These are phyloP conservation scores for Ammodytes marinus DNA, from an alignment of 2,113 vertebrate species.

Conservation along the genomic window DNA sequence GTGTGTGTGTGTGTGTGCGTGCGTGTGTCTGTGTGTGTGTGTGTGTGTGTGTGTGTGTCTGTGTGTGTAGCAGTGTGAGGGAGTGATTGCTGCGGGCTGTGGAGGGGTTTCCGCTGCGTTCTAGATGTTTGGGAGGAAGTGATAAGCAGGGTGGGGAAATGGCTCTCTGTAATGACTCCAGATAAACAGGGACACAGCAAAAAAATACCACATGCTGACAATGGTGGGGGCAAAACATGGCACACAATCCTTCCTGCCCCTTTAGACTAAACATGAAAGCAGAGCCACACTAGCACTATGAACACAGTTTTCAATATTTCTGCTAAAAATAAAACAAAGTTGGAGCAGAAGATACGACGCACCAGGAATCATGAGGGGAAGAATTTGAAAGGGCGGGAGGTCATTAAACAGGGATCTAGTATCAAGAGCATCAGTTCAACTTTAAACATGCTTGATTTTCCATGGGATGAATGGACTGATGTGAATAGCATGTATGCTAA, in stretches of 20 bases:
- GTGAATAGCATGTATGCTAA: too few relatives aligned
- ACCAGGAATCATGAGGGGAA: background rate
- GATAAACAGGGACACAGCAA: conserved; percentile 28
- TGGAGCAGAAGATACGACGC: background rate
- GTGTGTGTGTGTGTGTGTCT: too few relatives aligned
- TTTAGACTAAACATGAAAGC: conserved; percentile 52
- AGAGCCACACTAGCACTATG: background rate
- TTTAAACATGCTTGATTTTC: background rate
- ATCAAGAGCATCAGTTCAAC: background rate
- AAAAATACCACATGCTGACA: conserved; percentile 40
- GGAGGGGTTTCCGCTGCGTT: conserved; percentile 20
- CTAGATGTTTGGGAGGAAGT: conserved; percentile 47
- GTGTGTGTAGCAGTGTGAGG: background rate
- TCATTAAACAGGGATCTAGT: background rate
- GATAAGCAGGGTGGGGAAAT: conserved; percentile 68
- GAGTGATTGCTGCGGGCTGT: background rate
- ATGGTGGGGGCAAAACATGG: background rate
- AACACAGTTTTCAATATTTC: background rate
- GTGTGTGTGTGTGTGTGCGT: too few relatives aligned
- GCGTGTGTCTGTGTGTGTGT: too few relatives aligned
- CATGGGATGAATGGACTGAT: background rate
- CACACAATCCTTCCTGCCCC: conserved; percentile 26
- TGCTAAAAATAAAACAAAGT: background rate
- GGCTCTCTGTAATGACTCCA: conserved; percentile 31
- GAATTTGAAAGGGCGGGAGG: background rate